Conservation (phyloP, 53 echinoderm and acorn worm genomes). For the Astropecten irregularis region DNA sequence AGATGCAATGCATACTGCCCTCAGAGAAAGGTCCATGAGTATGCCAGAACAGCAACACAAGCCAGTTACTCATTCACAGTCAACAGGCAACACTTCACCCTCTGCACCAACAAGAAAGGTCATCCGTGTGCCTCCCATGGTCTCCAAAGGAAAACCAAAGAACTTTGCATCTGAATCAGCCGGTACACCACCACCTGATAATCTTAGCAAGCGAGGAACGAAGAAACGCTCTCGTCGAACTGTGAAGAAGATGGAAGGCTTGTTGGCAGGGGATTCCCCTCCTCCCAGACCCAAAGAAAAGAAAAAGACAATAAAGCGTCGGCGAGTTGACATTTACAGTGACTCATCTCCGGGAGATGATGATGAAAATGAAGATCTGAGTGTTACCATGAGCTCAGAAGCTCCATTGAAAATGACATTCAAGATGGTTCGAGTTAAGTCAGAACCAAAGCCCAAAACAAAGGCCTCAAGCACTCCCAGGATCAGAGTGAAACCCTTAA, state of each 20-base stretch:
- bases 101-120: constrained; percentile 13
- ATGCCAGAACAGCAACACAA: constrained; percentile 6
- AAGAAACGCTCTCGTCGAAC: constrained; percentile 71
- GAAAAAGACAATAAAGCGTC: constrained; percentile 47
- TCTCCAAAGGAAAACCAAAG: constrained; percentile 93
- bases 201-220: constrained; percentile 35
- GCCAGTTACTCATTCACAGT: constrained; percentile 31
- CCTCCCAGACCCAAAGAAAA: constrained; percentile 66
- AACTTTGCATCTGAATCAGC: constrained; percentile 71
- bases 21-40: constrained; percentile 52
- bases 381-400: constrained; percentile 66
- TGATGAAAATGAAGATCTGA: constrained; percentile 67
- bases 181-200: constrained; percentile 62
- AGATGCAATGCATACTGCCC: constrained; percentile 28
- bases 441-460: constrained; percentile 69
- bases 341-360: constrained; percentile 85
- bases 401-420: constrained; percentile 86
- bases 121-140: constrained; percentile 40
- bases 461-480: constrained; percentile 62
- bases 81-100: not conserved
- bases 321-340: constrained; percentile 41
- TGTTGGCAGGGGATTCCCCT: constrained; percentile 63
- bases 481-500: constrained; percentile 75
- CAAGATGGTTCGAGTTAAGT: constrained; percentile 64
- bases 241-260: constrained; percentile 60